phyloP scores from a whole-genome alignment of 2,797 vertebrate species.

The Spondyliosoma cantharus region DNA sequence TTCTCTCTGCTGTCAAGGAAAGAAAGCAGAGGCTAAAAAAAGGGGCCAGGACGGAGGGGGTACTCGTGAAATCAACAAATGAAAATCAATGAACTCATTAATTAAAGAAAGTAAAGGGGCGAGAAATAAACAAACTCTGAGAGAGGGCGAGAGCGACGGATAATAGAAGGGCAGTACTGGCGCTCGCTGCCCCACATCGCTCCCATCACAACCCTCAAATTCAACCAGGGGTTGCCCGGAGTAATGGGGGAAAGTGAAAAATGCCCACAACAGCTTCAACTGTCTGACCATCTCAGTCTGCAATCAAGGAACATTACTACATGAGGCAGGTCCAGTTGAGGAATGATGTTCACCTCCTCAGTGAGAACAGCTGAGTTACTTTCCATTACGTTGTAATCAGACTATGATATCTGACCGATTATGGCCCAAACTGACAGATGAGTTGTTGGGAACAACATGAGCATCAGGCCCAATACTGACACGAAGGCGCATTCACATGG shows the following conservation, averaged over 20 bases:
- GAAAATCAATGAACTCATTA: constrained; percentile 51
- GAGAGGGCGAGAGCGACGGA: constrained; percentile 19
- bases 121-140: constrained; percentile 20
- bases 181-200: constrained; percentile 44
- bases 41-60: neutral
- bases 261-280: neutral
- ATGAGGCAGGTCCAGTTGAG: constrained; percentile 7
- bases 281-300: constrained; percentile 14
- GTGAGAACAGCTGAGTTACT: no score
- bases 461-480: no score
- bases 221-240: constrained; percentile 36
- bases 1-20: constrained; percentile 43
- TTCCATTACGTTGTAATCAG: no score
- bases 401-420: no score
- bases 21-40: constrained; percentile 28
- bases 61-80: constrained; percentile 32
- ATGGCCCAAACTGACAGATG: no score
- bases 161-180: constrained; percentile 41
- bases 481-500: no score
- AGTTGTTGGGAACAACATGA: no score
- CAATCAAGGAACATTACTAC: neutral
- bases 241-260: constrained; percentile 4
- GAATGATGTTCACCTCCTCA: constrained; percentile 13
- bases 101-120: constrained; percentile 33
- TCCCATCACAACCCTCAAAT: constrained; percentile 41